These are phyloP conservation scores for Muscicapa adusta DNA, from an alignment of 2,113 vertebrate genomes.

Conservation along the genomic window DNA sequence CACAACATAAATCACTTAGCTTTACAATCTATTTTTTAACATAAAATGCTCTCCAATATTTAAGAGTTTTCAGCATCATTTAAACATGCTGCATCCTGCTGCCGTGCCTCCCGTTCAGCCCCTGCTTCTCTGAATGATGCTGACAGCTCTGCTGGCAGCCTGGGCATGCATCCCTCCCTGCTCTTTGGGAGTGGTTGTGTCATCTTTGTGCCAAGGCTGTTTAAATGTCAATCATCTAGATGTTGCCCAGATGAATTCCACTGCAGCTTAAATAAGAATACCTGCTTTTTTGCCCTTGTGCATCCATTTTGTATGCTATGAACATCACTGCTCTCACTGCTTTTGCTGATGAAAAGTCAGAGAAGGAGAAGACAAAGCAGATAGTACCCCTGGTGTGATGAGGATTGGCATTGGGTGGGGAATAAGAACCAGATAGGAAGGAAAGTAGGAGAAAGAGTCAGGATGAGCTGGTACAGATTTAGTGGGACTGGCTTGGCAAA, in stretches of 20 bases:
- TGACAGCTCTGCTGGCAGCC: background rate
- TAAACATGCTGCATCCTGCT: background rate
- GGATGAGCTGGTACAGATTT: background rate
- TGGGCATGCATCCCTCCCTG: background rate
- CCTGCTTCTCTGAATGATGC: background rate
- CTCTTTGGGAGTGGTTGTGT: background rate
- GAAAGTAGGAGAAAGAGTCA: background rate
- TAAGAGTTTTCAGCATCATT: background rate
- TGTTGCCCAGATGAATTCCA: background rate
- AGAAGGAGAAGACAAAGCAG: background rate
- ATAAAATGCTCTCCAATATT: background rate
- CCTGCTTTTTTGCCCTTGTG: background rate
- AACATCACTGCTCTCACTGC: background rate
- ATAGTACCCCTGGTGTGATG: background rate
- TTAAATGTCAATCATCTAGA: background rate
- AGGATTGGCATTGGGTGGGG: background rate
- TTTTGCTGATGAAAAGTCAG: background rate
- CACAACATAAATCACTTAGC: background rate
- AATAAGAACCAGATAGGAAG: background rate
- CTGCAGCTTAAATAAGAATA: background rate
- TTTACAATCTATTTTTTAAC: background rate
- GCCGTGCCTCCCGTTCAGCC: fast-evolving
- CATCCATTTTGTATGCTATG: background rate
- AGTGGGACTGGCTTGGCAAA: background rate
- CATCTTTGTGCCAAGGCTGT: background rate